Percentiles rank a stretch among this genome's conserved stretches.
Evolutionary conservation across 2,113 vertebrate genomes (phyloP).

Genomic region (Sinocyclocheilus maitianheensis): DNA sequence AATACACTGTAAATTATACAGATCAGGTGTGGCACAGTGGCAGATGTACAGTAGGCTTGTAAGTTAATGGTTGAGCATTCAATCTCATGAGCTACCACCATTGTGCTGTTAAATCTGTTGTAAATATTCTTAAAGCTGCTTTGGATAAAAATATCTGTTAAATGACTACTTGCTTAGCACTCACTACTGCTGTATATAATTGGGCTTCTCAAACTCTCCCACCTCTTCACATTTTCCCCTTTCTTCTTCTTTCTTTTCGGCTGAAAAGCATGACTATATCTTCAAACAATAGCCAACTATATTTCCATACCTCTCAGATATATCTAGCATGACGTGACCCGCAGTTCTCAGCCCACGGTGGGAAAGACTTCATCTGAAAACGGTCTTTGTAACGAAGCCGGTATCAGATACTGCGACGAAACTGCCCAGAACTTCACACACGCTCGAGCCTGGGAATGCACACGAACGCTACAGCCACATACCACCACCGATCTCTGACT

Average conservation of each 20-base stretch:
- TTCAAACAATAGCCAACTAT: slow-evolving; percentile 19
- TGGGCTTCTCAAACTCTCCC: neutral
- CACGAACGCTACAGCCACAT: slow-evolving; percentile 3
- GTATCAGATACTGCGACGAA: slow-evolving; percentile 47
- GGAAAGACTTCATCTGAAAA: slow-evolving; percentile 29
- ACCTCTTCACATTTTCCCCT: slow-evolving; percentile 3
- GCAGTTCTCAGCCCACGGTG: slow-evolving; percentile 19
- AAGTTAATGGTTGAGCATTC: neutral
- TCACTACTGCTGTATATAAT: neutral
- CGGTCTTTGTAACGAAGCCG: slow-evolving; percentile 9
- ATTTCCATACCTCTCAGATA: slow-evolving; percentile 20
- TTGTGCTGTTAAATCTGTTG: neutral
- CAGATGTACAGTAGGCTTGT: neutral
- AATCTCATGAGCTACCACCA: neutral
- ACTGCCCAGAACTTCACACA: slow-evolving; percentile 24
- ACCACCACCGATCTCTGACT: slow-evolving; percentile 42
- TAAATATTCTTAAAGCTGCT: neutral
- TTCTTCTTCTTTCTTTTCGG: neutral
- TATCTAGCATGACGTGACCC: slow-evolving; percentile 10
- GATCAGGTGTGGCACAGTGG: neutral
- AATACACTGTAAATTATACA: slow-evolving; percentile 16
- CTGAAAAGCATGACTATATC: slow-evolving; percentile 14
- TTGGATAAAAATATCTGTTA: neutral
- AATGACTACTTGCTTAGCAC: neutral
- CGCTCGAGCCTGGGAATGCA: slow-evolving; percentile 7